These are phyloP conservation scores for Azemiops feae DNA, from an alignment of 2,113 vertebrate species.

Conservation along the genomic window DNA sequence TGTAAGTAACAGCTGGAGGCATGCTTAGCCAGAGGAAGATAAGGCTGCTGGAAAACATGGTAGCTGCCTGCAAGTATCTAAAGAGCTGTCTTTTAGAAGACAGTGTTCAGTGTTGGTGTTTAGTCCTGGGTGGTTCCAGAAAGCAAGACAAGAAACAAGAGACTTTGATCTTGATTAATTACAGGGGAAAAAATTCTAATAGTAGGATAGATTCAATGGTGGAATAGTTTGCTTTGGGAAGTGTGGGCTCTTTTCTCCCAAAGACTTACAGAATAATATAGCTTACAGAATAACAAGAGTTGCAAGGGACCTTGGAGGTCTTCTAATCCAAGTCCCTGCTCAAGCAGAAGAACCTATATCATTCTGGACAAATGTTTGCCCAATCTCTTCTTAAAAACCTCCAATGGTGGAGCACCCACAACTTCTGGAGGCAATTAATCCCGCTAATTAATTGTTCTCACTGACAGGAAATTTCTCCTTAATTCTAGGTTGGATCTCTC, in stretches of 20 bases:
- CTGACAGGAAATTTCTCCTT: no score
- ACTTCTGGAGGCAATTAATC: no score
- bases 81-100: not conserved
- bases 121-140: not conserved
- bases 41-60: not conserved
- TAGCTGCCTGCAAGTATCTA: not conserved
- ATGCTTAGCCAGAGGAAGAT: not conserved
- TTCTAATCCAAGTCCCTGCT: no score
- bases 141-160: not conserved
- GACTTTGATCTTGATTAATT: not conserved
- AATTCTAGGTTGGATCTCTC: no score
- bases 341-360: no score
- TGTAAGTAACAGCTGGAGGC: not conserved
- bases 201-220: not conserved
- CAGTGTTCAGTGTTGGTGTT: not conserved
- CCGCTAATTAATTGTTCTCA: no score
- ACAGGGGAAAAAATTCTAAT: not conserved
- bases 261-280: no score
- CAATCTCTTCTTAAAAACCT: no score
- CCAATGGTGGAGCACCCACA: no score
- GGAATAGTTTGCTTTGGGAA: not conserved
- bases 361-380: no score
- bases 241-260: not conserved
- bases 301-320: no score
- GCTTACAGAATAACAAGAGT: no score